Base-by-base conservation (phyloP, 2,888 invertebrate genomes). In the Ennomos erosarius region DNA sequence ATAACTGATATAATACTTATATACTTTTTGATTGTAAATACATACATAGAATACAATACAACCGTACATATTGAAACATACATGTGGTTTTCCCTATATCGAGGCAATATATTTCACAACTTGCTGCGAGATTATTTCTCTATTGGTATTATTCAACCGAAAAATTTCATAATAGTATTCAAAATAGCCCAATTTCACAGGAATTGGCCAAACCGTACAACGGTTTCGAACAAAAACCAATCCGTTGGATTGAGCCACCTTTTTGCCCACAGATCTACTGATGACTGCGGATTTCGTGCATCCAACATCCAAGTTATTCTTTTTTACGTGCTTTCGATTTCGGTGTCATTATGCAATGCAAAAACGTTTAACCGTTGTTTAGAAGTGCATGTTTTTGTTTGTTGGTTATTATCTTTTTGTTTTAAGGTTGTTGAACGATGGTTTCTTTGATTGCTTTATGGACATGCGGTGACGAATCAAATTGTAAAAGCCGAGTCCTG, bases 261-360 rank as follows among this genome's bases (percentile, higher is more conserved):
- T 73, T 65, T 70, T 67, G 56, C 72, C 62, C 16, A 36, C 48
- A 43, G 49, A 55, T 26, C 50, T 51, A 51, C 55, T 46, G 59
- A 46, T 54, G 51, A 12, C 68, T 65, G 64, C 65, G 51, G 63
- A 67, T 69, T 68, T 70, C 70, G 67, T 75, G 70, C 67, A 64
- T 58, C 52, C 46, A 62, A 61, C 43, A 64, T 58, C 52, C 46
- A 62, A 61, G 45, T 67, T 69, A 66, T 60, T 71, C 64, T 75
- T 72, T 70, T 69, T 67, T 64, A 59, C 55, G 64, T 73, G 70
- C 77, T 81, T 79, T 82, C 79, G 74, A 74, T 77, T 81, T 79
- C 71, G 70, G 56, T 64, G 64, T 66, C 64, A 72, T 82, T 81
- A 79, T 69, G 79, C 71, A 81, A 82, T 74, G 59, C 55, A 70